phyloP scores from a whole-genome alignment of 2,113 vertebrate genomes.

The Leptobrachium ailaonicum region DNA sequence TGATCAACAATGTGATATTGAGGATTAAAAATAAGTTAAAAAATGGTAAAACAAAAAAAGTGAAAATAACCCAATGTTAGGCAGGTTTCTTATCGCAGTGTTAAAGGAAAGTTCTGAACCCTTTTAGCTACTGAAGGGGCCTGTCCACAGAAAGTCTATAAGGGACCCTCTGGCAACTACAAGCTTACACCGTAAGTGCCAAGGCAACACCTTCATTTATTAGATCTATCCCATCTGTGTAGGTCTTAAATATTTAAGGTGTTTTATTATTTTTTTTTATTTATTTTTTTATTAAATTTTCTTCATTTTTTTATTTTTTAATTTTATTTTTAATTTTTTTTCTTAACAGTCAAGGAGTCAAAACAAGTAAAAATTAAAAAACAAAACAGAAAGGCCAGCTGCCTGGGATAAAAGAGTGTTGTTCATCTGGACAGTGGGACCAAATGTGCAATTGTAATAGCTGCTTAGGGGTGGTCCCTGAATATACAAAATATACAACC shows the following conservation, averaged over 20 bases:
- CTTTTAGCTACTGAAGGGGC: slow-evolving; percentile 11
- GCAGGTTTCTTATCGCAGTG: slow-evolving; percentile 57
- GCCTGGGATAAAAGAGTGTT: slow-evolving; percentile 72
- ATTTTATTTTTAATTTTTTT: slow-evolving; percentile 68
- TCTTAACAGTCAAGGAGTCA: slow-evolving; percentile 79
- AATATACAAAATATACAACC: slow-evolving; percentile 79
- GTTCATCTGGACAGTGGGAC: slow-evolving; percentile 63
- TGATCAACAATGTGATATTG: slow-evolving; percentile 25
- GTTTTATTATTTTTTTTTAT: slow-evolving; percentile 59
- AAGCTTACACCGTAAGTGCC: slow-evolving; percentile 67
- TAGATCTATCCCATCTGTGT: slow-evolving; percentile 41
- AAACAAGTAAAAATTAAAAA: slow-evolving; percentile 66
- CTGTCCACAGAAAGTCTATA: slow-evolving; percentile 4
- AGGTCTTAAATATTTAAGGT: slow-evolving; percentile 58
- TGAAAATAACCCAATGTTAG: slow-evolving; percentile 8
- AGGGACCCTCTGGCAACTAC: slow-evolving; percentile 22
- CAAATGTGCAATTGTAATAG: slow-evolving; percentile 60
- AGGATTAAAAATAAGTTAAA: background rate
- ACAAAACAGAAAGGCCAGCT: slow-evolving; percentile 60
- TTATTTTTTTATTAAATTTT: slow-evolving; percentile 61
- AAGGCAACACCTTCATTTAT: slow-evolving; percentile 63
- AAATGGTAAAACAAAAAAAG: background rate
- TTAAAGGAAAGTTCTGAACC: slow-evolving; percentile 26
- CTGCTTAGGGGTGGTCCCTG: slow-evolving; percentile 73
- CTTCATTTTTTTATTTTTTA: slow-evolving; percentile 67